Evolutionary conservation across 1,140 invertebrate species (phyloP), one percentile per base, ranked within the genome.

Genomic region (Plodia interpunctella): DNA sequence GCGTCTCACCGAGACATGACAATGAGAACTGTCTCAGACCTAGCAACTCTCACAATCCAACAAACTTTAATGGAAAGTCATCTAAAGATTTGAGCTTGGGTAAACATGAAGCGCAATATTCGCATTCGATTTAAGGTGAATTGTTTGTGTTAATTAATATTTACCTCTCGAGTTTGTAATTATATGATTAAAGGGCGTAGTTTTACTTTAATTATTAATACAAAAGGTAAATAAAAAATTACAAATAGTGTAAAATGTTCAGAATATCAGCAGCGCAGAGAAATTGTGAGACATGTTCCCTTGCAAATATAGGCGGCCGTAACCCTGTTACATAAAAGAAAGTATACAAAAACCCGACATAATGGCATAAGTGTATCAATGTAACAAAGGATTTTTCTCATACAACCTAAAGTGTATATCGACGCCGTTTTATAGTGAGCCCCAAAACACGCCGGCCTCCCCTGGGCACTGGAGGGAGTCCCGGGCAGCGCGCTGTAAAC

Each of bases 21-120:
- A 44, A 44, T 44, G 38, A 15, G 15, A 44, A n/a, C 15, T 44
- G 38, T 6, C 13, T 2, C 38, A 44, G 38, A 44, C 38, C 38
- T 44, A 44, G 38, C 65, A 64, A 64, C 60, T 60, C 55, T 54
- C 55, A 65, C 58, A 68, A 68, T 50, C 62, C 69, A 66, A 60
- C 61, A 62, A 68, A 68, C 67, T 70, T 72, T 59, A 67, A 72
- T 70, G 64, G 63, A 65, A 67, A 61, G 55, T 54, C 68, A 44
- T 44, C 38, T 44, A 15, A 44, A 63, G 68, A 66, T 70, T 62
- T 52, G 52, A 57, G 50, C 49, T 49, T 55, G 66, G 64, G 63
- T 70, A 70, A 66, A 66, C 58, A 54, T 25, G 52, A 66, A 49
- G 51, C 53, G 51, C 57, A 38, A 57, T 55, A 55, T 20, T 17